A percentile compares a stretch with the other conserved stretches of the same genome.
Conservation (phyloP, 2,797 vertebrate species). For the Rhinoraja longicauda region DNA sequence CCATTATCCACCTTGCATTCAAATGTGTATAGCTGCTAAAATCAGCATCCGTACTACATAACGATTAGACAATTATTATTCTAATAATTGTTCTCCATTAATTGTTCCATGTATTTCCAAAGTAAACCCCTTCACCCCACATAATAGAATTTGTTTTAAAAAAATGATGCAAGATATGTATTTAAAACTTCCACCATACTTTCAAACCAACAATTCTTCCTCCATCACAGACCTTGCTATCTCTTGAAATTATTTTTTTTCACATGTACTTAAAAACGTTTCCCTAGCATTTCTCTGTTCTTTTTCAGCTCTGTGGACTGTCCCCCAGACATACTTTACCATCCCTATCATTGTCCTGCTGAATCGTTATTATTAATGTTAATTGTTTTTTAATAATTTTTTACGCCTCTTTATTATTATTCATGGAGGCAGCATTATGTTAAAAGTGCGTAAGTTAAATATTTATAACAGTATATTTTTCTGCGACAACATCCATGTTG, state of each 20-base stretch:
- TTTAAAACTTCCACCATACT: background rate
- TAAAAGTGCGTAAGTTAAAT: too few species aligned
- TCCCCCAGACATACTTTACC: background rate
- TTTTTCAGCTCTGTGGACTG: background rate
- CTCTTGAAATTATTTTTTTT: background rate
- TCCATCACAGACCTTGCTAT: background rate
- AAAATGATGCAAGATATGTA: background rate
- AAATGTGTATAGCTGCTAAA: background rate
- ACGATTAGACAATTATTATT: background rate
- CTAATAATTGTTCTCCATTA: background rate
- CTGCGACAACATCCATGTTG: too few species aligned
- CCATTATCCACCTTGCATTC: background rate
- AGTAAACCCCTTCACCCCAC: background rate
- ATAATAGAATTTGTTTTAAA: background rate
- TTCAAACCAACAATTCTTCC: background rate
- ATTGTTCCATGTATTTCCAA: background rate
- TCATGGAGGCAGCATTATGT: background rate
- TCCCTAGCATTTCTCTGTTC: background rate
- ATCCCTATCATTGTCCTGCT: background rate
- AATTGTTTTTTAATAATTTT: background rate
- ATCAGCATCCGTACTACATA: background rate
- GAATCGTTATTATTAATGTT: background rate
- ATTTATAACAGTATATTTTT: too few species aligned
- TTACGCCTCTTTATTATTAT: background rate
- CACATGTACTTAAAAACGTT: background rate